Conservation (phyloP, 2,113 vertebrate genomes). For the Caranx melampygus region DNA sequence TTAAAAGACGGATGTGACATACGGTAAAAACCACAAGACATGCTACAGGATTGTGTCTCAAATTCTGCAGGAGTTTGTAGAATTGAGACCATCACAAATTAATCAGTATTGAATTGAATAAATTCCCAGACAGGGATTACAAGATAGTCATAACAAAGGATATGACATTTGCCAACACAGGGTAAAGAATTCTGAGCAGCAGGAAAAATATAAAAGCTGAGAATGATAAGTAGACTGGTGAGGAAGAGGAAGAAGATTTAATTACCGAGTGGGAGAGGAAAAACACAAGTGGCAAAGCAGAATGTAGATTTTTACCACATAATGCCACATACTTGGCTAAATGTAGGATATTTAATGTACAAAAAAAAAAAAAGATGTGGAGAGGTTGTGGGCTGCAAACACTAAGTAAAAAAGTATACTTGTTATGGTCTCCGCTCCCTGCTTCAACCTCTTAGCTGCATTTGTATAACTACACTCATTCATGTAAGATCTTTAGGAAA, state of each 20-base stretch:
- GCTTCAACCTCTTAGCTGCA: no score
- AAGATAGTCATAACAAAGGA: constrained; percentile 24
- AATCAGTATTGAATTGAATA: neutral
- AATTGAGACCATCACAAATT: neutral
- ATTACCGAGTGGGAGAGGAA: neutral
- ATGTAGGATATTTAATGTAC: neutral
- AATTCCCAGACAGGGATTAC: constrained; percentile 37
- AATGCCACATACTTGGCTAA: neutral
- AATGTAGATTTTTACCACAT: neutral
- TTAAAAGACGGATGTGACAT: constrained; percentile 8
- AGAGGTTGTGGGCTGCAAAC: neutral
- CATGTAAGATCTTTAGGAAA: neutral
- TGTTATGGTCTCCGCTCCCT: neutral
- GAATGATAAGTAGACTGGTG: neutral
- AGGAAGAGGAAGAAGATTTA: neutral
- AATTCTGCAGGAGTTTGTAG: constrained; percentile 2
- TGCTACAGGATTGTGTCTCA: neutral
- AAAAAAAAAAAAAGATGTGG: neutral
- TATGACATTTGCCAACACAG: neutral
- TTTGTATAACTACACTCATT: neutral
- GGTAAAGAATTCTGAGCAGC: neutral
- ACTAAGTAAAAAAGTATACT: neutral
- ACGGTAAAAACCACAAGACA: constrained; percentile 22
- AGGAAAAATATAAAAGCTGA: constrained; percentile 4
- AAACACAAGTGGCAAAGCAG: neutral